phyloP scores from a whole-genome alignment of 2,797 vertebrate genomes.

The Melanotaenia maccullochi region DNA sequence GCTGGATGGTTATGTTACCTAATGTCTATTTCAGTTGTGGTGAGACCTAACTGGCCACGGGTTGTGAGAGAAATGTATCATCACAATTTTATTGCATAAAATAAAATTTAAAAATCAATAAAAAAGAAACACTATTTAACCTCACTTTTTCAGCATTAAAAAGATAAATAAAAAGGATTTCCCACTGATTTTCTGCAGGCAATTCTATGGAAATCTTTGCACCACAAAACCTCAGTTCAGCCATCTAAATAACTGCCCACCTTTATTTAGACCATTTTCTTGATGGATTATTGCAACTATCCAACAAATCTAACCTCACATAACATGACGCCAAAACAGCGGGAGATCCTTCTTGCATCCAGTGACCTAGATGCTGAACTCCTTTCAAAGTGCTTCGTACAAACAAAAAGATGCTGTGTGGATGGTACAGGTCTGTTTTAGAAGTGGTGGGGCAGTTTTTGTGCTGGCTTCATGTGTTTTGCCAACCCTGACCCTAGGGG shows the following conservation, averaged over 20 bases:
- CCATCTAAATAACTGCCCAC: constrained; percentile 29
- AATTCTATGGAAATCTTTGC: not conserved
- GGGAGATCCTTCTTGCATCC: constrained; percentile 35
- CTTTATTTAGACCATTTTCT: constrained; percentile 35
- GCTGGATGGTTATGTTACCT: not conserved
- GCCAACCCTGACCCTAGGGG: constrained; percentile 74
- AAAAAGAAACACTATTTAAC: not conserved
- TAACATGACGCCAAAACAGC: constrained; percentile 33
- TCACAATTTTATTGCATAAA: constrained; percentile 21
- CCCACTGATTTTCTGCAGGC: not conserved
- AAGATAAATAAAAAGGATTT: constrained; percentile 6
- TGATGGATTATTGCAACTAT: constrained; percentile 45
- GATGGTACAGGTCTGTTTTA: constrained; percentile 67
- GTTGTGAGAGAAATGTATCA: constrained; percentile 4
- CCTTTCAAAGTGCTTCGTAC: constrained; percentile 48
- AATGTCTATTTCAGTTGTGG: constrained; percentile 10
- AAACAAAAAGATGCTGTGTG: constrained; percentile 65
- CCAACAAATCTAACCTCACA: constrained; percentile 32
- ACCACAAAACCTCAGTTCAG: constrained; percentile 34
- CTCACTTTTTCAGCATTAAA: constrained; percentile 13
- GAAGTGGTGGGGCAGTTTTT: constrained; percentile 53
- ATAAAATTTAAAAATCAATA: not conserved
- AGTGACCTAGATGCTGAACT: constrained; percentile 46
- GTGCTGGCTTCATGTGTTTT: constrained; percentile 50
- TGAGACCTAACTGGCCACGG: constrained; percentile 5